Base-by-base conservation (phyloP, 2,113 vertebrate species). In the Poecile atricapillus region DNA sequence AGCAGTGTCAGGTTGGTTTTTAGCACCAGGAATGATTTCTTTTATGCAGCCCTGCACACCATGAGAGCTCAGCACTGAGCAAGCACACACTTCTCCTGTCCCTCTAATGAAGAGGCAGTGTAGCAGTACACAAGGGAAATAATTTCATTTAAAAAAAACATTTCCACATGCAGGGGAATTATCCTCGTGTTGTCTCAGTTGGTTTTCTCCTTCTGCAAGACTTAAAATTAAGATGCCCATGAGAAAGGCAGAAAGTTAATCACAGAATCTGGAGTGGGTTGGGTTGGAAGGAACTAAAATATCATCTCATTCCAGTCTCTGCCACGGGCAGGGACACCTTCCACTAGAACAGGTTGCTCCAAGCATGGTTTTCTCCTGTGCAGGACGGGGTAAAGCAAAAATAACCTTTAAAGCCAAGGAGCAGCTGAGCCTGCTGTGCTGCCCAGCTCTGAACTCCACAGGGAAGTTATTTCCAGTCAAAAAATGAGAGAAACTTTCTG, bases 61-160 rank as follows among this genome's bases (percentile, higher is more conserved):
- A 0, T 7, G 31, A 83, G 44, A 11, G 2, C 68, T 70, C 4
- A 12, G 39, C 2, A 1, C 1, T 17, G 55, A 41, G 41, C 49
- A 64, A 58, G 43, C 86, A 59, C 20, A 2, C 3, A 1, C 30
- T 79, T 90, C 85, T 84, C 77, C 75, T 71, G 59, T 77, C 31
- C 75, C 52, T 70, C 79, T 93, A 59, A 80, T 19, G 59, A 79
- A 65, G 83, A 91, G 39, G 55, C 81, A 75, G 41, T 1, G 0
- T 23, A 70, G 62, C 33, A 50, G 22, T 9, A 62, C 78, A 43
- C 59, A 31, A 16, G 69, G 74, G 78, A 87, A 91, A 95, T 43
- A 73, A 93, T 65, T 95, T 47, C n/a, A 55, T 80, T 76, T 1
- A 28, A 64, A 93, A 27, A 60, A 76, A 30, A 7, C 10, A 1